Evolutionary conservation across 2,113 vertebrate genomes (phyloP).

Genomic region (Corydoras sp.): DNA sequence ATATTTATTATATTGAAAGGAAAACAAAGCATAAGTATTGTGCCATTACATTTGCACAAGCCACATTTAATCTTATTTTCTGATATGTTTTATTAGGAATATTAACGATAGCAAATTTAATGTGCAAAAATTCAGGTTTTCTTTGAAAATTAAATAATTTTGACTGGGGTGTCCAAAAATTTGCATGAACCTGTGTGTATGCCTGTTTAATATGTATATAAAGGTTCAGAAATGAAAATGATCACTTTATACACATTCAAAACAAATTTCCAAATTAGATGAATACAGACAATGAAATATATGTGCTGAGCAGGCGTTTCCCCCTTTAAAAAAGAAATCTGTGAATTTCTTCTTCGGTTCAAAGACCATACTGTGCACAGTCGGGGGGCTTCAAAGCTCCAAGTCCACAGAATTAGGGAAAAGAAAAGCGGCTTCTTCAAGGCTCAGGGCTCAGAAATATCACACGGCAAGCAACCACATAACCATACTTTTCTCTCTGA

Average conservation of each 20-base stretch:
- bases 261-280: slow-evolving; percentile 34
- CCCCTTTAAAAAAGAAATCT: slow-evolving; percentile 53
- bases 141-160: too few species aligned
- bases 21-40: too few species aligned
- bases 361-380: slow-evolving; percentile 71
- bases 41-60: too few species aligned
- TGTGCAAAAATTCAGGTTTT: too few species aligned
- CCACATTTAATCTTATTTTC: too few species aligned
- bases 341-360: slow-evolving; percentile 67
- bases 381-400: slow-evolving; percentile 77
- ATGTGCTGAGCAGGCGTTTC: slow-evolving; percentile 51
- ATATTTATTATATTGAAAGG: too few species aligned
- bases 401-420: slow-evolving; percentile 72
- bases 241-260: slow-evolving; percentile 24
- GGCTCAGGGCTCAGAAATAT: slow-evolving; percentile 72
- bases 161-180: too few species aligned
- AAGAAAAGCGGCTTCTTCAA: slow-evolving; percentile 74
- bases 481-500: slow-evolving; percentile 42
- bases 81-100: too few species aligned
- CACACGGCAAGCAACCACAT: slow-evolving; percentile 54
- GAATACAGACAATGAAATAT: slow-evolving; percentile 45
- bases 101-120: too few species aligned
- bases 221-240: too few species aligned
- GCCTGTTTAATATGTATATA: too few species aligned
- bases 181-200: too few species aligned